These are phyloP conservation scores for Pristionchus mayeri DNA, from an alignment of 2,888 invertebrate species.

Conservation along the genomic window DNA sequence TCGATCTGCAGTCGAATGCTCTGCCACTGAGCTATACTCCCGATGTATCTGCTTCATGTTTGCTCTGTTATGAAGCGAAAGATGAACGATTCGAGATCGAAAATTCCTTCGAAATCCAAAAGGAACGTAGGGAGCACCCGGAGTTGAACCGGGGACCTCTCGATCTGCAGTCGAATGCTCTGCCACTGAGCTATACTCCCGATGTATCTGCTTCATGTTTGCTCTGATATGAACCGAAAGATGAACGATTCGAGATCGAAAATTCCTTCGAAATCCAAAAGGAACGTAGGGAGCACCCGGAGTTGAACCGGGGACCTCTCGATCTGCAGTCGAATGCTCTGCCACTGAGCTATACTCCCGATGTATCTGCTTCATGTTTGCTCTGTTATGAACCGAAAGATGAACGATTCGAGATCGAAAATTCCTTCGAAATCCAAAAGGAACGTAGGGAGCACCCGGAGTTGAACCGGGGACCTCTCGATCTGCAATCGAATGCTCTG, in stretches of 20 bases:
- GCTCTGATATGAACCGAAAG: too few relatives aligned
- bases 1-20: constrained; percentile 72
- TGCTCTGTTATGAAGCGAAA: too few relatives aligned
- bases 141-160: constrained; percentile 71
- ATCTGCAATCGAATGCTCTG: constrained; percentile 72
- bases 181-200: constrained; percentile 70
- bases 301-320: constrained; percentile 75
- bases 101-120: too few relatives aligned
- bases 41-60: too few relatives aligned
- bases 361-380: too few relatives aligned
- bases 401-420: too few relatives aligned
- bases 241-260: too few relatives aligned
- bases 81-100: too few relatives aligned
- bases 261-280: too few relatives aligned
- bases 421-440: too few relatives aligned
- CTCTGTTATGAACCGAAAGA: too few relatives aligned
- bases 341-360: constrained; percentile 76
- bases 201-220: too few relatives aligned
- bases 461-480: constrained; percentile 71
- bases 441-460: constrained; percentile 63
- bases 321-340: constrained; percentile 76
- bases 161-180: constrained; percentile 72
- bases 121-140: constrained; percentile 62
- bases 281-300: constrained; percentile 67
- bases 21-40: constrained; percentile 70